Percentiles rank a stretch among this genome's conserved stretches.
Evolutionary conservation across 2,113 vertebrate genomes (phyloP).

Genomic region (Larimichthys crocea): DNA sequence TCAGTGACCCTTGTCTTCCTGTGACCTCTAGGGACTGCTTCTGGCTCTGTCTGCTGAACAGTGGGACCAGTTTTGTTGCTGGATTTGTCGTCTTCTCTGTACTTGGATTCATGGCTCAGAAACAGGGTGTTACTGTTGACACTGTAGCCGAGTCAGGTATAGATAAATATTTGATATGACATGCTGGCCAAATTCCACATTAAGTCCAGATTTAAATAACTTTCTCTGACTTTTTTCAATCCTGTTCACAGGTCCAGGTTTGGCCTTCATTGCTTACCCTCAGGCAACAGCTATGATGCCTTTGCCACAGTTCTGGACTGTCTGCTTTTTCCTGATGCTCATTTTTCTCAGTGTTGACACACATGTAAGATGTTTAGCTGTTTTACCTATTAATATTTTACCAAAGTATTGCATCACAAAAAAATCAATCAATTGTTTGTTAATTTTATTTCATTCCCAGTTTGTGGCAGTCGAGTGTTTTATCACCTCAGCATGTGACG

Average conservation of each 20-base stretch:
- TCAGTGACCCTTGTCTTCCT: neutral
- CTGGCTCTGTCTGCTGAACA: conserved; percentile 77
- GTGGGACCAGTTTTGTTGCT: conserved; percentile 76
- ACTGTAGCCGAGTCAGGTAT: conserved; percentile 74
- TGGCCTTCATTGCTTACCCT: conserved; percentile 79
- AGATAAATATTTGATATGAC: no score
- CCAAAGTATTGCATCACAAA: no score
- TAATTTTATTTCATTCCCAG: conserved; percentile 18
- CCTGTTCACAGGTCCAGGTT: conserved; percentile 71
- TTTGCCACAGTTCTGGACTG: conserved; percentile 76
- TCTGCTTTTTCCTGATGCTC: conserved; percentile 79
- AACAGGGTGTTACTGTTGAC: conserved; percentile 66
- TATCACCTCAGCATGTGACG: conserved; percentile 35
- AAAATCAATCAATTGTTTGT: no score
- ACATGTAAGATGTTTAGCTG: conserved; percentile 41
- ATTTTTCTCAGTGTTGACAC: conserved; percentile 74
- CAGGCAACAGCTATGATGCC: conserved; percentile 80
- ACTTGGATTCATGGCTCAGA: conserved; percentile 80
- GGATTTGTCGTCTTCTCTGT: conserved; percentile 69
- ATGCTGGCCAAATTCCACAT: no score
- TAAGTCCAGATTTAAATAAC: neutral
- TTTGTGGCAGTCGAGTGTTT: conserved; percentile 73
- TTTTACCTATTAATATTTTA: no score
- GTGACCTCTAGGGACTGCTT: conserved; percentile 67
- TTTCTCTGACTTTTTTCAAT: neutral